phyloP scores from a whole-genome alignment of 2,797 vertebrate genomes.

The Sphenodon punctatus region DNA sequence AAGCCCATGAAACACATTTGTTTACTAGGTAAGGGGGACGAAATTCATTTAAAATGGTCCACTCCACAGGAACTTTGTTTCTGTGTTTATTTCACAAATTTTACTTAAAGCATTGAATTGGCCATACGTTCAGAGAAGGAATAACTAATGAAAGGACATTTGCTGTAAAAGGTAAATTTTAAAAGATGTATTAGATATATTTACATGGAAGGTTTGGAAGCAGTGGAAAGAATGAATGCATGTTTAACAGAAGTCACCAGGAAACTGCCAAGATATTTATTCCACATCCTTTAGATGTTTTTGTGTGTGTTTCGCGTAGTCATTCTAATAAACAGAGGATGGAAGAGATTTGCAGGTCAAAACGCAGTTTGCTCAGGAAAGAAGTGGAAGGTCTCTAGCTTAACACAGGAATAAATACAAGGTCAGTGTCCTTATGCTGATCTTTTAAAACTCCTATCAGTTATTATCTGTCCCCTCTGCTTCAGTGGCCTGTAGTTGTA shows the following conservation, averaged over 20 bases:
- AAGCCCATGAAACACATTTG: neutral
- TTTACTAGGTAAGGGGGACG: neutral
- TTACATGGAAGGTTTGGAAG: neutral
- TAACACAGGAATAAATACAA: neutral
- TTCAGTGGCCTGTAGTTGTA: constrained; percentile 3
- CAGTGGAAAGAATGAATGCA: neutral
- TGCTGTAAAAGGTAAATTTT: neutral
- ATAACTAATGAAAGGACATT: neutral
- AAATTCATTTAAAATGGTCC: neutral
- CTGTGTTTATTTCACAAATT: neutral
- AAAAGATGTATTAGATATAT: neutral
- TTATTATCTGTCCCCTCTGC: constrained; percentile 9
- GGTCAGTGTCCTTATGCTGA: neutral
- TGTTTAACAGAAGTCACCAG: neutral
- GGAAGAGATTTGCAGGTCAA: neutral
- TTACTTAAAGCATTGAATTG: neutral
- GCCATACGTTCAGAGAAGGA: neutral
- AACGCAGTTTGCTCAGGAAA: constrained; percentile 12
- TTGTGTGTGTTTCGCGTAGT: constrained; percentile 2
- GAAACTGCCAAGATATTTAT: neutral
- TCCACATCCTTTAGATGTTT: neutral
- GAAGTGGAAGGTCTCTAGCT: constrained; percentile 5
- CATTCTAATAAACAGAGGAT: neutral
- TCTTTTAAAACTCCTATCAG: constrained; percentile 28
- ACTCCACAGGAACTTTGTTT: neutral